Evolutionary conservation across 2,113 vertebrate species (phyloP), one percentile per base, ranked within the genome.

Genomic region (Fregata magnificens): DNA sequence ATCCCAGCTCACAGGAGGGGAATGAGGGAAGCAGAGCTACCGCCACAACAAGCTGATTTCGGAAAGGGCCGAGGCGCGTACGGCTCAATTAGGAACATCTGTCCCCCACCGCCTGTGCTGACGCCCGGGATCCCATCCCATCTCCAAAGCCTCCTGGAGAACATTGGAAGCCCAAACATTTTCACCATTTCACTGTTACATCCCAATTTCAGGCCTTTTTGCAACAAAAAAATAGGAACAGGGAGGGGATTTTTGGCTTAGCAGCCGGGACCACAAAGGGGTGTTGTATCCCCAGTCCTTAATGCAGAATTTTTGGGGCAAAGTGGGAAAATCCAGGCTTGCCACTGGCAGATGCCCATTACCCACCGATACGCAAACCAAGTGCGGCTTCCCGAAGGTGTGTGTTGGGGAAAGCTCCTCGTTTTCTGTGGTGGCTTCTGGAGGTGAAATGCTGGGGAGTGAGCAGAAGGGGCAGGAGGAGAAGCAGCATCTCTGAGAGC

Each of bases 371-470:
- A 31, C 0, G 22, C 38, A 79, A 78, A 87, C 16, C 21, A 40
- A 45, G 36, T 0, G 3, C 0, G 0, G 36, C 29, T 59, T 45
- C 63, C 49, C 5, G 2, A 26, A 32, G 17, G 29, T 0, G 2
- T 17, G 5, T 1, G 2, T 0, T 34, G 53, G 40, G 47, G 36
- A 74, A 61, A 25, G 19, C 2, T 42, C n/a, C 47, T 42, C 2
- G 2, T 66, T 71, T 78, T 58, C 50, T 59, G 34, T 1, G 2
- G 52, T 45, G 49, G 29, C n/a, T 80, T 89, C 47, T 42, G 47
- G 40, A 88, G n/a, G 31, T 55, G 34, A 78, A 59, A 47, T 20
- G 45, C 16, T 83, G 8, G 18, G n/a, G 26, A n/a, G 10, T 10
- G 45, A 73, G 80, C 52, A 52, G 58, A 40, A 25, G 36, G 24